Conservation (phyloP, 1,140 invertebrate species). For the Camponotus vicinus region DNA sequence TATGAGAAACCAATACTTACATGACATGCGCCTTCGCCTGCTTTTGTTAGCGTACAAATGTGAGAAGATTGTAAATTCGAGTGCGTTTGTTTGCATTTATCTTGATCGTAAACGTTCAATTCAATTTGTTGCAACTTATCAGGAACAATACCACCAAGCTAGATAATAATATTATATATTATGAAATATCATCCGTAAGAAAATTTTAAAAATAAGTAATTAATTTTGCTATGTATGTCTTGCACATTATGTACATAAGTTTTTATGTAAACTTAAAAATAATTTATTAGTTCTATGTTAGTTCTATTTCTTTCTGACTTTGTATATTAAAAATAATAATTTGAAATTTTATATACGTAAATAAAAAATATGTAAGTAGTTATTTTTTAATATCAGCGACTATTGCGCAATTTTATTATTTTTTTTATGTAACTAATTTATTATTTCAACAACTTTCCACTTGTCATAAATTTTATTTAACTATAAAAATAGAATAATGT, state of each 20-base stretch:
- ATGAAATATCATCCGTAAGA: neutral
- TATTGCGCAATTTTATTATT: neutral
- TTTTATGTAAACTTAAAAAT: neutral
- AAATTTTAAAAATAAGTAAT: neutral
- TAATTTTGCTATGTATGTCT: neutral
- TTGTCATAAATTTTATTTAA: neutral
- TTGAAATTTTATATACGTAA: neutral
- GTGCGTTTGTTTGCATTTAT: conserved; percentile 47
- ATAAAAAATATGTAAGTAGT: neutral
- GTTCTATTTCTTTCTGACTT: no score
- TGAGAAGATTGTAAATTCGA: conserved; percentile 71
- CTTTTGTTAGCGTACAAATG: conserved; percentile 87
- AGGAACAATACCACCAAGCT: conserved; percentile 66
- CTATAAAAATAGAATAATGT: neutral
- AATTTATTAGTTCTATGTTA: no score
- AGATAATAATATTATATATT: conserved; percentile 15
- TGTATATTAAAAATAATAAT: neutral
- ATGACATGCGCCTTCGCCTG: conserved; percentile 85
- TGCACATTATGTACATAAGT: neutral
- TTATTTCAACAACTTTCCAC: neutral
- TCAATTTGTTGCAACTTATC: conserved; percentile 76
- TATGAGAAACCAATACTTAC: conserved; percentile 79
- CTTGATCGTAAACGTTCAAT: conserved; percentile 63
- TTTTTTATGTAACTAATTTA: neutral
- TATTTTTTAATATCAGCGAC: neutral